Base-by-base conservation (phyloP, 2,888 invertebrate species). In the Griposia aprilina region DNA sequence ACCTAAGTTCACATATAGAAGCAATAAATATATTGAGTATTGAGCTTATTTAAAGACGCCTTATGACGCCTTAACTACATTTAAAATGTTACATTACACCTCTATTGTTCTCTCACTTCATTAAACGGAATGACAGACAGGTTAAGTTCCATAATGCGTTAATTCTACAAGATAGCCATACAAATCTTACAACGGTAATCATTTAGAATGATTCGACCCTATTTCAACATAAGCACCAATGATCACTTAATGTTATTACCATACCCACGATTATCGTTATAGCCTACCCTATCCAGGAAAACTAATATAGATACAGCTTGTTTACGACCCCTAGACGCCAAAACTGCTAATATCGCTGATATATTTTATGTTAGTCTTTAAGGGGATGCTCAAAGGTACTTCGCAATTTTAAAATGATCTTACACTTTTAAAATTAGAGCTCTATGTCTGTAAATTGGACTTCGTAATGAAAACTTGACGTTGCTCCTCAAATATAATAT, bases 221-320 rank as follows among this genome's bases (percentile, higher is more conserved):
- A n/a, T 36, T 45, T 77, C 78, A 52, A 65, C 20, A 50, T 4
- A 50, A 82, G 68, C 8, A 45, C 65, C 57, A 8, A 70, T 84
- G n/a, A 57, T n/a, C 68, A 72, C 67, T 17, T 63, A 72, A 65
- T 81, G 41, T 79, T 36, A 68, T 59, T 20, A 57, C 65, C 68
- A 17, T 11, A 60, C 60, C 66, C 15, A 62, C 66, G 23, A 67
- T 81, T n/a, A 81, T 59, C 59, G 59, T 85, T 68, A 85, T 63
- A 50, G 2, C 52, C 45, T n/a, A 75, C 67, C 55, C 50, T 71
- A 68, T 84, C 63, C 65, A 52, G 55, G 13, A 11, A 68, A 48
- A 50, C 59, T 57, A 36, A 4, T 60, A 68, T 3, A 41, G 17
- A 69, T 72, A 59, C 63, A 68, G 30, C 23, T 72, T 85, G 45